These are phyloP conservation scores for Psammodynastes pulverulentus DNA, from an alignment of 2,113 vertebrate species.

Conservation along the genomic window DNA sequence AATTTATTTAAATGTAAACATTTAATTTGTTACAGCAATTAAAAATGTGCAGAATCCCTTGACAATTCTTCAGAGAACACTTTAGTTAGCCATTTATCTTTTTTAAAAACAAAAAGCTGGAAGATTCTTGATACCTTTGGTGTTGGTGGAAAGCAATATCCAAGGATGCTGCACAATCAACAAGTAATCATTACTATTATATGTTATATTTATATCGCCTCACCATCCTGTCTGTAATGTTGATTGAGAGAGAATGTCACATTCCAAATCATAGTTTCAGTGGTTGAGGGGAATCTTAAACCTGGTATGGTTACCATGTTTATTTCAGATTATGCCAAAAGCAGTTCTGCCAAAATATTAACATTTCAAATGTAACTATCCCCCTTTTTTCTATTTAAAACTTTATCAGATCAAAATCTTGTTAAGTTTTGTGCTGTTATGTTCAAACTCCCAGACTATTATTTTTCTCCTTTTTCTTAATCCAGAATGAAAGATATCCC, in stretches of 20 bases:
- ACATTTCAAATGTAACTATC: neutral
- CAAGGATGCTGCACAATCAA: neutral
- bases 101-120: neutral
- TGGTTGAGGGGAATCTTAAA: neutral
- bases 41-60: neutral
- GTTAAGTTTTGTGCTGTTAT: neutral
- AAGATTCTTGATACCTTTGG: neutral
- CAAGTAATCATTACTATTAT: neutral
- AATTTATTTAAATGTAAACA: neutral
- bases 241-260: neutral
- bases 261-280: neutral
- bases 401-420: neutral
- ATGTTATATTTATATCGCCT: neutral
- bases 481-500: neutral
- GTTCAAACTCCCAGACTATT: neutral
- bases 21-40: neutral
- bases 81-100: neutral
- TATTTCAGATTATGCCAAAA: neutral
- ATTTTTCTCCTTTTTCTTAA: neutral
- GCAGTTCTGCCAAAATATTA: neutral
- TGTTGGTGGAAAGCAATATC: neutral
- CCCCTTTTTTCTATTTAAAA: neutral
- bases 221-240: neutral
- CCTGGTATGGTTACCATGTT: neutral
- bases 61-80: neutral